Percentiles rank a stretch among this genome's conserved stretches.
phyloP scores from a whole-genome alignment of 2,797 vertebrate genomes.

The Sebastolobus altivelis region DNA sequence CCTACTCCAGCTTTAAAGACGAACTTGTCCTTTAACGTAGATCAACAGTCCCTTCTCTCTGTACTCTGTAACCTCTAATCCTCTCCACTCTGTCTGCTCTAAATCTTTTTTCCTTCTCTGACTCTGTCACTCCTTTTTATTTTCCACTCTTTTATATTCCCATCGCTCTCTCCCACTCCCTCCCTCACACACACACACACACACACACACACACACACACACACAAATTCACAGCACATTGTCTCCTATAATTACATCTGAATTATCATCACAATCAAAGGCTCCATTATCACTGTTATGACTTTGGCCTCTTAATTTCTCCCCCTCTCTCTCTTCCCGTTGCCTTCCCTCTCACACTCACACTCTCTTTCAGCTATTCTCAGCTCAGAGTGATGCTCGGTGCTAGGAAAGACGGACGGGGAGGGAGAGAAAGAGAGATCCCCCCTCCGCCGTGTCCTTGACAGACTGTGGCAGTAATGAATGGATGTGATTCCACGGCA shows the following conservation, averaged over 20 bases:
- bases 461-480: constrained; percentile 66
- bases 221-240: constrained; percentile 12
- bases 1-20: too few species aligned
- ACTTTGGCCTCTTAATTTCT: constrained; percentile 55
- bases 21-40: background rate
- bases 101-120: background rate
- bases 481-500: constrained; percentile 55
- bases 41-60: background rate
- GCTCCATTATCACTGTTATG: constrained; percentile 59
- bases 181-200: background rate
- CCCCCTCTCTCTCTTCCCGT: background rate
- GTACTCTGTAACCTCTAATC: background rate
- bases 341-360: background rate
- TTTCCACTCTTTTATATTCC: background rate
- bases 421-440: background rate
- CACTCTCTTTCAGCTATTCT: constrained; percentile 29
- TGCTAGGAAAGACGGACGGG: constrained; percentile 2
- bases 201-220: background rate
- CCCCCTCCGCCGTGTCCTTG: constrained; percentile 27
- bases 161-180: background rate
- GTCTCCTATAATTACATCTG: constrained; percentile 54
- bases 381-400: constrained; percentile 4
- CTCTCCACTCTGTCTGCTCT: background rate
- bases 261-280: constrained; percentile 70
- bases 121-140: background rate